Evolutionary conservation across 2,888 invertebrate species (phyloP).

Genomic region (Apotomis betuletana): DNA sequence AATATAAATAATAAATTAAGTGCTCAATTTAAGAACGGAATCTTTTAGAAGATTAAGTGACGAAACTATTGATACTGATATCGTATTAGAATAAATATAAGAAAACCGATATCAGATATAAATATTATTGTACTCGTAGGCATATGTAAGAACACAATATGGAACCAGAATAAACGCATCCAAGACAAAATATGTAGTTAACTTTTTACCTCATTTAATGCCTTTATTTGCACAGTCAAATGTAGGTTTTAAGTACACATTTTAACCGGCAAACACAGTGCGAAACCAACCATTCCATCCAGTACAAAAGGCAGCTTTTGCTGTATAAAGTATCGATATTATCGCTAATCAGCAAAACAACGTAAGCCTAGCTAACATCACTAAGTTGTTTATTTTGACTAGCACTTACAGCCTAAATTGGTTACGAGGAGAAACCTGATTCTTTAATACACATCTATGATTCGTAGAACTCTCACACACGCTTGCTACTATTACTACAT

Average conservation of each 20-base stretch:
- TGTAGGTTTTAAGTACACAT: constrained; percentile 10
- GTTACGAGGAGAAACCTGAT: constrained; percentile 44
- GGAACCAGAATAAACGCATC: constrained; percentile 7
- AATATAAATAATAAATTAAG: too few relatives aligned
- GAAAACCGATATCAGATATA: too few relatives aligned
- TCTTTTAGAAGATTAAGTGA: too few relatives aligned
- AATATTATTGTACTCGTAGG: too few relatives aligned
- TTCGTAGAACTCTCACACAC: too few relatives aligned
- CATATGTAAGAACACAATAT: background rate
- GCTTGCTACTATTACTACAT: too few relatives aligned
- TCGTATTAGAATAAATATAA: too few relatives aligned
- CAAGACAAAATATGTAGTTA: constrained; percentile 2
- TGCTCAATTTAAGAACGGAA: too few relatives aligned
- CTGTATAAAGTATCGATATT: constrained; percentile 42
- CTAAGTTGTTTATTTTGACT: constrained; percentile 73
- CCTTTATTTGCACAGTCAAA: background rate
- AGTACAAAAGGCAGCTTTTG: constrained; percentile 30
- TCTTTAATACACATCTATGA: too few relatives aligned
- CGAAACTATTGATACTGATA: too few relatives aligned
- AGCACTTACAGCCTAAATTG: constrained; percentile 65
- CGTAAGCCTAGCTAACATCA: constrained; percentile 64
- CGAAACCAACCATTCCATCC: background rate
- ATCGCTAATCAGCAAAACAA: constrained; percentile 60
- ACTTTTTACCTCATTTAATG: background rate
- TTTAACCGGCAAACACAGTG: background rate